Percentiles rank a stretch among this genome's conserved stretches.
Conservation (phyloP, 2,888 invertebrate species). For the Pollenia labialis region DNA sequence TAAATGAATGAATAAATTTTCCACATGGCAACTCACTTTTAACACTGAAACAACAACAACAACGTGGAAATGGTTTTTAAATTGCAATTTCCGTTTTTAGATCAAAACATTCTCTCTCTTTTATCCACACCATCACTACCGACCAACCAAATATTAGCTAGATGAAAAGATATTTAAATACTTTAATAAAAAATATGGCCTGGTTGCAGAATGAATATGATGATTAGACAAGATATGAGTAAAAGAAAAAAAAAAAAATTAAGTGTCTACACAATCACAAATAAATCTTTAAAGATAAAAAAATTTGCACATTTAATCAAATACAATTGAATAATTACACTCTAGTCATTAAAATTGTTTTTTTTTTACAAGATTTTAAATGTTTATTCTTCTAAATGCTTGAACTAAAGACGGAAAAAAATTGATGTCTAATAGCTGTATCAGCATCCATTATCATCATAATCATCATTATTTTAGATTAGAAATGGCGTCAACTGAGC, state of each 20-base stretch:
- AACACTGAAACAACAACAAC: slow-evolving; percentile 51
- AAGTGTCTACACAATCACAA: background rate
- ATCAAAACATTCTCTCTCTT: slow-evolving; percentile 43
- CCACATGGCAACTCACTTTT: slow-evolving; percentile 70
- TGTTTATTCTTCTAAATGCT: slow-evolving; percentile 26
- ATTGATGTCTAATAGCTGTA: slow-evolving; percentile 60
- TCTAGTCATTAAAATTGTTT: slow-evolving; percentile 42
- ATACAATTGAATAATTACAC: slow-evolving; percentile 80
- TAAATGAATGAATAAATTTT: slow-evolving; percentile 71
- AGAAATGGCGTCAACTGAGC: slow-evolving; percentile 66
- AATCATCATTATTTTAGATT: slow-evolving; percentile 38
- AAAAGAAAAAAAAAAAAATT: slow-evolving; percentile 7
- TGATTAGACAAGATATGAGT: slow-evolving; percentile 43
- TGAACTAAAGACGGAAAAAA: slow-evolving; percentile 53
- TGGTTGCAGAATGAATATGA: slow-evolving; percentile 45
- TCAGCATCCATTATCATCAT: background rate
- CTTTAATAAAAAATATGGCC: slow-evolving; percentile 41
- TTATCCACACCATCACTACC: background rate
- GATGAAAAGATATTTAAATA: slow-evolving; percentile 38
- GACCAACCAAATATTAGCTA: background rate
- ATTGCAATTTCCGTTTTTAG: slow-evolving; percentile 72
- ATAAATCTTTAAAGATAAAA: slow-evolving; percentile 55
- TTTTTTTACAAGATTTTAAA: slow-evolving; percentile 40
- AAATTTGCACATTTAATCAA: slow-evolving; percentile 81
- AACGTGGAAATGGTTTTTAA: slow-evolving; percentile 70